Percentiles rank a stretch among this genome's conserved stretches.
Evolutionary conservation across 2,113 vertebrate species (phyloP).

Genomic region (Mus pahari): DNA sequence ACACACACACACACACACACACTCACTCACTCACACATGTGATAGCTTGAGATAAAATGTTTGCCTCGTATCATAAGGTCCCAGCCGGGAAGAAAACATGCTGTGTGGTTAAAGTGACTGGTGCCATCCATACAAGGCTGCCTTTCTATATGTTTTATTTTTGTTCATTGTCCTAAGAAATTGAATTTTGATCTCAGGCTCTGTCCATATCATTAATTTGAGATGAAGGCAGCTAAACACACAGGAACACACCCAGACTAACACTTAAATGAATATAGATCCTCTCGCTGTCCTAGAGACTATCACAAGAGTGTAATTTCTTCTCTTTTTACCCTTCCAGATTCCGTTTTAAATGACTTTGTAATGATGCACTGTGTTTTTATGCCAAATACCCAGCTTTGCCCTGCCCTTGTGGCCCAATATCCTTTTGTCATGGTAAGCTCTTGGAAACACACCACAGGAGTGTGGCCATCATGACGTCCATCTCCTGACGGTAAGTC

Average conservation of each 20-base stretch:
- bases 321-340: conserved; percentile 85
- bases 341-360: conserved; percentile 95
- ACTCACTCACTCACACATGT: background rate
- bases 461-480: background rate
- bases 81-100: background rate
- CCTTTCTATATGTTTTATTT: conserved; percentile 8
- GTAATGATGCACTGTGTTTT: conserved; percentile 98
- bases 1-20: background rate
- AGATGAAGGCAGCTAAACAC: background rate
- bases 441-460: background rate
- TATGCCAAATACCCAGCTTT: conserved; percentile 96
- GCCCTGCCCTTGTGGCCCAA: conserved; percentile 95
- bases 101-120: background rate
- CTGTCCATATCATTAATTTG: conserved; percentile 2
- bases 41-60: background rate
- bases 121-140: background rate
- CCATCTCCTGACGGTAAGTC: conserved; percentile 48
- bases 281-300: conserved; percentile 14
- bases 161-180: background rate
- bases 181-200: conserved; percentile 25
- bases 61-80: background rate
- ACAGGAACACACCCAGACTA: background rate
- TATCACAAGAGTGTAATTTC: conserved; percentile 61
- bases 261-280: background rate
- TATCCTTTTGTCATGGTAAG: conserved; percentile 92